A percentile compares a stretch with the other conserved stretches of the same genome.
Conservation (phyloP, 2,797 vertebrate genomes). For the Liasis olivaceus region DNA sequence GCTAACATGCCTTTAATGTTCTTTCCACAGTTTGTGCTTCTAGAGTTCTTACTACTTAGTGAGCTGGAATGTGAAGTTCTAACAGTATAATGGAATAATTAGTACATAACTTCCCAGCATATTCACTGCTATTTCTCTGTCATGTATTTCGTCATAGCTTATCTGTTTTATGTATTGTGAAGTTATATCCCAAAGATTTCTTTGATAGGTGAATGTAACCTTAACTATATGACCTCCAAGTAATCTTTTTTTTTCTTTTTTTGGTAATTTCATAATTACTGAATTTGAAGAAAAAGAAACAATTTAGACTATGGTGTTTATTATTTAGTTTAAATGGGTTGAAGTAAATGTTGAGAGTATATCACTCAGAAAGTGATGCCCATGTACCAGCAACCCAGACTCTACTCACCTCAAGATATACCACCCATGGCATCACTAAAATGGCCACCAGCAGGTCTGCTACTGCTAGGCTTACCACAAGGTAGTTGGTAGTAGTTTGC, state of each 20-base stretch:
- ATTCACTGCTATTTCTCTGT: not conserved
- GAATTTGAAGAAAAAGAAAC: not conserved
- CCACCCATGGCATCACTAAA: conserved; percentile 93
- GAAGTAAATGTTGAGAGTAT: not conserved
- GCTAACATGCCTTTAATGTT: not conserved
- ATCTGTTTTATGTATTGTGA: not conserved
- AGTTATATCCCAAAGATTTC: not conserved
- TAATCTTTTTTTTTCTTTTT: not conserved
- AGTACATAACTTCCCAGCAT: not conserved
- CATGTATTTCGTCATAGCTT: not conserved
- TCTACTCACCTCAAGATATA: conserved; percentile 89
- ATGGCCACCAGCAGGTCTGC: conserved; percentile 91
- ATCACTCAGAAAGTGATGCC: not conserved
- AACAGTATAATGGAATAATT: not conserved
- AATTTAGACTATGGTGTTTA: no score
- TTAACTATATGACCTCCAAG: not conserved
- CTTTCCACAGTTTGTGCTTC: not conserved
- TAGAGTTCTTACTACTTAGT: not conserved
- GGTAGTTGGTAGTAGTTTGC: conserved; percentile 94
- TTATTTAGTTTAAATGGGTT: not conserved
- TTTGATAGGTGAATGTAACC: not conserved
- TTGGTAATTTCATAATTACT: not conserved
- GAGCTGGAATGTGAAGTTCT: not conserved
- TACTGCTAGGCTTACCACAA: conserved; percentile 92
- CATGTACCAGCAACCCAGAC: not conserved